phyloP scores from a whole-genome alignment of 2,888 invertebrate species.

The Leptopilina syphax region DNA sequence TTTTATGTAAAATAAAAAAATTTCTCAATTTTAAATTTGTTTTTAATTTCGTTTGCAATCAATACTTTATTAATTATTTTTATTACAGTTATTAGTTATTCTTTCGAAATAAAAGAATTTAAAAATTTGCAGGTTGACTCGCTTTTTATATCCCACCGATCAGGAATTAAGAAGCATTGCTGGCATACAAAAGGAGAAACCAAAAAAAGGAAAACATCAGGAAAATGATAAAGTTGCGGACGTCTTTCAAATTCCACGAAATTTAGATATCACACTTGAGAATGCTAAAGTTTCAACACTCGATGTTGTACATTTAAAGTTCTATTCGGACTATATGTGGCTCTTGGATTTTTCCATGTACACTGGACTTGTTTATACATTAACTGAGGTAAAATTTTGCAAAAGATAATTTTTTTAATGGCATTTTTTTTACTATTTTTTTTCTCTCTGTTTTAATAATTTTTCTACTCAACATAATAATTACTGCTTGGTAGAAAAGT shows the following conservation, averaged over 20 bases:
- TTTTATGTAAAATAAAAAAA: no score
- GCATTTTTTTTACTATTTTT: no score
- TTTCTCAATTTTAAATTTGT: no score
- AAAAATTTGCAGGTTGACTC: conserved; percentile 79
- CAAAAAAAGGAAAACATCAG: conserved; percentile 78
- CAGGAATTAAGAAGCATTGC: conserved; percentile 84
- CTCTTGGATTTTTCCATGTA: conserved; percentile 95
- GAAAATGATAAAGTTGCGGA: conserved; percentile 81
- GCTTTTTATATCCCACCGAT: conserved; percentile 95
- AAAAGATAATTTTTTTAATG: background rate
- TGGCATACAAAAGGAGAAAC: conserved; percentile 87
- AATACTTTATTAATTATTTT: no score
- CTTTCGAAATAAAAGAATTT: background rate
- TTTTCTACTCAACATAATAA: no score
- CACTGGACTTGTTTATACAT: conserved; percentile 87
- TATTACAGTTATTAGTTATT: no score
- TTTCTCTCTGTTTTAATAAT: no score
- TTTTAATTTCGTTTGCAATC: no score
- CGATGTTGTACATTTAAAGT: conserved; percentile 93
- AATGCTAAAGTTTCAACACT: conserved; percentile 86
- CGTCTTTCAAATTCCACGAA: conserved; percentile 92
- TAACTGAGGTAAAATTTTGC: conserved; percentile 84
- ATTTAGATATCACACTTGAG: conserved; percentile 88
- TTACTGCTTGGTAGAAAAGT: no score
- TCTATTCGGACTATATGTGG: conserved; percentile 97